Evolutionary conservation across 1,140 invertebrate species (phyloP), one percentile per base, ranked within the genome.

Genomic region (Brachionus plicatilis): DNA sequence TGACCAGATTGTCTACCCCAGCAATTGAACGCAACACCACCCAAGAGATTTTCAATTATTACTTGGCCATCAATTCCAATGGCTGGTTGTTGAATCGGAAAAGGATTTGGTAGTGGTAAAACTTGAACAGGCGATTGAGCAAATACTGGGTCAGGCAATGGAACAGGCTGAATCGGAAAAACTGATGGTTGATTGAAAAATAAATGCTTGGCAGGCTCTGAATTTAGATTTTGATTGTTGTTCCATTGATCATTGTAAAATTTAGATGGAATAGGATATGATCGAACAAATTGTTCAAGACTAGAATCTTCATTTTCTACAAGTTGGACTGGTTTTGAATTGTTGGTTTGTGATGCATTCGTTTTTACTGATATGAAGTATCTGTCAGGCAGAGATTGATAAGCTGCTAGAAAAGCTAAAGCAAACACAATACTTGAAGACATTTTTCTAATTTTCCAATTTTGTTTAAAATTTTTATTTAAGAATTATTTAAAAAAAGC

Each of bases 21-120:
- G 47, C 82, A 84, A 70, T 84, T 60, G 29, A 84, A 84, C 1
- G 82, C 37, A 70, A 84, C 43, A 12, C 76, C 76, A 17, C 76
- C 76, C 3, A 79, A 14, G 8, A 79, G 47, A 60, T 53, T 79
- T 37, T 79, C 76, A 79, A 79, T 53, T 14, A 79, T 79, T 6
- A 60, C 33, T 60, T 79, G 41, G 29, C 76, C 76, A 14, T 43
- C 17, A 20, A 29, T 27, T 29, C 43, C 20, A 20, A 79, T 17
- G 14, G 76, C 27, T 60, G 76, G 45, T 37, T 79, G 76, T 17
- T 79, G 76, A 60, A 79, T 79, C 7, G n/a, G 14, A 17, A 50
- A 79, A 20, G 76, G 76, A 29, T 14, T 60, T 33, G 14, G 11
- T 14, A 24, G 43, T n/a, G 76, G 47, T 8, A 72, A 33, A n/a